Conservation (phyloP, 92 coral and sea anemone species). For the Nematostella vectensis region DNA sequence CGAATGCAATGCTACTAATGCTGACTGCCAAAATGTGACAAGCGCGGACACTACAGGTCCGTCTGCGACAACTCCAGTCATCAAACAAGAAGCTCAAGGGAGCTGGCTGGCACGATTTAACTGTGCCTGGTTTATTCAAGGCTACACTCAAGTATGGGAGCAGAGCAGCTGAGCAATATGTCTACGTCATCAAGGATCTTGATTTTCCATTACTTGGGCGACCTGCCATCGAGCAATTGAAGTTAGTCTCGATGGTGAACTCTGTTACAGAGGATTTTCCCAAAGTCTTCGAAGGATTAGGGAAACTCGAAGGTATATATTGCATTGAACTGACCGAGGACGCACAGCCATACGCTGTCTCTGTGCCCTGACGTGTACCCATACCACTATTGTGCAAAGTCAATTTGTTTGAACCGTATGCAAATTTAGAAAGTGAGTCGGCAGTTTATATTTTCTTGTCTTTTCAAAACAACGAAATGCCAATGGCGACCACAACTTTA, state of each 20-base stretch:
- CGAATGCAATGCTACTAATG: slow-evolving; percentile 13
- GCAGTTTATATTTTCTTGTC: too few relatives aligned
- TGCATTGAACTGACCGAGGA: slow-evolving; percentile 9
- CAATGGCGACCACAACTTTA: too few relatives aligned
- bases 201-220: neutral
- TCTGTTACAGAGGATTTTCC: slow-evolving; percentile 5
- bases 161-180: neutral
- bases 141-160: neutral
- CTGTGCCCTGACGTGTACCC: slow-evolving; percentile 6
- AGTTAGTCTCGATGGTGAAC: slow-evolving; percentile 2
- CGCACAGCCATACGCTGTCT: slow-evolving; percentile 17
- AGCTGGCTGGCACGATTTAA: slow-evolving; percentile 1
- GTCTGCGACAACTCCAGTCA: slow-evolving; percentile 8
- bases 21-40: slow-evolving; percentile 19
- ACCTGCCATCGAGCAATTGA: neutral
- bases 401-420: too few relatives aligned
- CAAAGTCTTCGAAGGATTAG: slow-evolving; percentile 6
- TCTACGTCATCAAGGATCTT: neutral
- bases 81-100: slow-evolving; percentile 1
- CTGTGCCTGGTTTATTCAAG: neutral
- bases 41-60: slow-evolving; percentile 13
- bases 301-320: slow-evolving; percentile 7
- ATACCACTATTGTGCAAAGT: slow-evolving; percentile 8
- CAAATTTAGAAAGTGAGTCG: too few relatives aligned
- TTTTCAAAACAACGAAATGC: too few relatives aligned